Evolutionary conservation across 1,140 invertebrate species (phyloP).

Genomic region (Euglossa dilemma): DNA sequence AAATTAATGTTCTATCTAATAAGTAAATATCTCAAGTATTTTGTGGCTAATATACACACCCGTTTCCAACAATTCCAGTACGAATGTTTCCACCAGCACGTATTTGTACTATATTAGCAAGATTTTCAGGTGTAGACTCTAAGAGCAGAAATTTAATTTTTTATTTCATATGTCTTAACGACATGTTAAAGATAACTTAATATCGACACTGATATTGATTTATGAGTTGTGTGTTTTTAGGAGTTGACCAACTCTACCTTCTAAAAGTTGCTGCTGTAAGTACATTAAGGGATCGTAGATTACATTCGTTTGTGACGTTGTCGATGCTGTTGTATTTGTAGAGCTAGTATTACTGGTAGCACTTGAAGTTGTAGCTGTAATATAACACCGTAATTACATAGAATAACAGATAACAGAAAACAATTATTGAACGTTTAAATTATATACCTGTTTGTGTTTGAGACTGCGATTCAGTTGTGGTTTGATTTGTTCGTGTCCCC

Average conservation of each 20-base stretch:
- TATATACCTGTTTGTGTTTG: constrained; percentile 62
- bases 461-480: constrained; percentile 60
- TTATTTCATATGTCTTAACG: background rate
- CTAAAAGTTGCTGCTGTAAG: constrained; percentile 38
- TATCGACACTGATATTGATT: constrained; percentile 30
- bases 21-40: background rate
- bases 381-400: background rate
- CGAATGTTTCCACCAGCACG: constrained; percentile 48
- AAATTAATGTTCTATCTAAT: background rate
- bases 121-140: constrained; percentile 43
- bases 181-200: constrained; percentile 10
- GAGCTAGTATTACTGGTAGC: constrained; percentile 45
- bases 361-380: constrained; percentile 54
- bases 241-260: constrained; percentile 6
- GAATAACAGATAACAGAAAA: background rate
- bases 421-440: background rate
- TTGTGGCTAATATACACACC: constrained; percentile 39
- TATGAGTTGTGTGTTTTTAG: too few relatives aligned
- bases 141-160: background rate
- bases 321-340: constrained; percentile 43
- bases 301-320: constrained; percentile 14
- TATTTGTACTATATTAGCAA: constrained; percentile 51
- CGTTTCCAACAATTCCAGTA: constrained; percentile 47
- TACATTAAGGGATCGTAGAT: constrained; percentile 24
- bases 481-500: constrained; percentile 67